A percentile compares a stretch with the other conserved stretches of the same genome.
Evolutionary conservation across 37 sponge, comb jelly and placozoan genomes (phyloP).

Genomic region (Eunapius fragilis): DNA sequence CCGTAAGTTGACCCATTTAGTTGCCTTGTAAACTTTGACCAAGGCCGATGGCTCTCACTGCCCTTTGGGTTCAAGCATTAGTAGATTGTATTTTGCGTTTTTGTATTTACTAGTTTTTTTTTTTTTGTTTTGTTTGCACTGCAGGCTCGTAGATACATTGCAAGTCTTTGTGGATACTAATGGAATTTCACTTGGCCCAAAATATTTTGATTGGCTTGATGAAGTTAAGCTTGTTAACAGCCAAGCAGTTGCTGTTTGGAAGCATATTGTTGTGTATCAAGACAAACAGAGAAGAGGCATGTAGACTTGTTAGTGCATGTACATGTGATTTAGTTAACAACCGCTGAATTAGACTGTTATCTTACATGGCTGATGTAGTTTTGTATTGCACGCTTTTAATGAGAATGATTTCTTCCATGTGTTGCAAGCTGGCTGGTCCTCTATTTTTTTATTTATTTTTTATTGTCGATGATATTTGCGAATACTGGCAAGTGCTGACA

Average conservation of each 20-base stretch:
- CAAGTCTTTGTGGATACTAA: constrained; percentile 2
- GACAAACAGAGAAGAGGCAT: not conserved
- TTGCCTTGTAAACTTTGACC: not conserved
- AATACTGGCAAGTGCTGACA: too few species aligned
- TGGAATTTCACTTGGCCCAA: not conserved
- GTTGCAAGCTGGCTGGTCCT: too few species aligned
- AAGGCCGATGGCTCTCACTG: too few species aligned
- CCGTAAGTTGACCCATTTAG: constrained; percentile 9
- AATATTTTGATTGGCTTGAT: constrained; percentile 1
- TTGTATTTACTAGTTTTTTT: not conserved
- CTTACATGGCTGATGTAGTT: too few species aligned
- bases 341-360: too few species aligned
- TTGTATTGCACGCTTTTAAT: too few species aligned
- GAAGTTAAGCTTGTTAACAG: not conserved
- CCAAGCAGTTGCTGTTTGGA: constrained; percentile 60
- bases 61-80: too few species aligned
- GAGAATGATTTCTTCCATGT: too few species aligned
- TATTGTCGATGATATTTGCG: too few species aligned
- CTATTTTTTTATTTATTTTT: too few species aligned
- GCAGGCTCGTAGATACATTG: constrained; percentile 26
- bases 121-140: not conserved
- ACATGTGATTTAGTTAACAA: not conserved
- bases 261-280: constrained; percentile 41
- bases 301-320: not conserved
- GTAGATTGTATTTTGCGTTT: not conserved